These are phyloP conservation scores for Henricia sp. DNA, from an alignment of 53 echinoderm and acorn worm species.

Conservation along the genomic window DNA sequence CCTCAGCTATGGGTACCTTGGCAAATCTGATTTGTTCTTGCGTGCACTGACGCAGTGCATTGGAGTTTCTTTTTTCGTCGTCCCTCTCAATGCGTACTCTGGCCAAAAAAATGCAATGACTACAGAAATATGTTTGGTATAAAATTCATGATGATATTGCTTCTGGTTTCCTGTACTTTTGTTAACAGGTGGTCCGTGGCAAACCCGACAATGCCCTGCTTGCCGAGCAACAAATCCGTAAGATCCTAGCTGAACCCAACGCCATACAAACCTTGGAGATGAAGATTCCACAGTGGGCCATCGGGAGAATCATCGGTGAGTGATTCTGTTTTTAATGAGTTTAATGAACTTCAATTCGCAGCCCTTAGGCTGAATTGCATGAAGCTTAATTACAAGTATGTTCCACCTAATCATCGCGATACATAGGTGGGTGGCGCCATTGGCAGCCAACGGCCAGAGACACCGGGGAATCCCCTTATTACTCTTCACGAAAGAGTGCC, in stretches of 20 bases:
- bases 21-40: neutral
- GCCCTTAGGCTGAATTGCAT: too few relatives aligned
- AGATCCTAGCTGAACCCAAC: constrained; percentile 70
- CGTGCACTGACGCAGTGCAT: neutral
- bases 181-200: constrained; percentile 70
- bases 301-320: constrained; percentile 93
- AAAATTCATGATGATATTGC: neutral
- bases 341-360: too few relatives aligned
- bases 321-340: too few relatives aligned
- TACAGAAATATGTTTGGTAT: neutral
- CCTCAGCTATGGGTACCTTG: neutral
- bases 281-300: constrained; percentile 75
- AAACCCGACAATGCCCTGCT: constrained; percentile 80
- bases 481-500: too few relatives aligned
- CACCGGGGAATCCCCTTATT: too few relatives aligned
- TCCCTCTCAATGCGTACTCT: too few relatives aligned
- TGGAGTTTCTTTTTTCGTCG: neutral
- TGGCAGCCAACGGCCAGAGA: too few relatives aligned
- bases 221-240: constrained; percentile 82
- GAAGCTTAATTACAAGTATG: too few relatives aligned
- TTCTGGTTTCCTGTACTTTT: neutral
- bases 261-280: constrained; percentile 73
- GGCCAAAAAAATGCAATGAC: too few relatives aligned
- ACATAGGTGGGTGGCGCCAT: too few relatives aligned
- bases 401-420: too few relatives aligned